Evolutionary conservation across 2,888 invertebrate species (phyloP), one percentile per base, ranked within the genome.

Genomic region (Melanostoma scalare): DNA sequence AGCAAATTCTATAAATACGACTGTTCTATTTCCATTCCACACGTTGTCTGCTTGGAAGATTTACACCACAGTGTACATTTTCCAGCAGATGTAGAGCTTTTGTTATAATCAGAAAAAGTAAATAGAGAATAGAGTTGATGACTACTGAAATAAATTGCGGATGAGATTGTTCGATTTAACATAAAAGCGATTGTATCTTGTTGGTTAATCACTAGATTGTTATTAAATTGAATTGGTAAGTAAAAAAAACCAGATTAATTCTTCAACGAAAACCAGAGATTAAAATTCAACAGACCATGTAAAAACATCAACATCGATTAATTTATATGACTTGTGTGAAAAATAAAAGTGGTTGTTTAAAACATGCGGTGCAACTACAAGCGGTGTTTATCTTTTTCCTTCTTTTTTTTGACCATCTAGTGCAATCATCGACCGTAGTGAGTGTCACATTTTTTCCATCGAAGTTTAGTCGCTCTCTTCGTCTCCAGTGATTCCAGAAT

Each of bases 401-500:
- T 33, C 36, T 52, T 50, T 72, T 60, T 61, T 38, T 63, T 42
- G 2, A 4, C 10, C 5, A 2, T 6, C 36, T 61, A 67, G 53
- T 55, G 60, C 81, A 55, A 76, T 38, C 42, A 71, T 76, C 33
- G 76, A 76, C 69, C 58, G 60, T 46, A 60, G 67, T 75, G 76
- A 71, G 52, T 81, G 77, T 81, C 67, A 81, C 20, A 40, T 81
- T 79, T 81, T 74, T 72, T 77, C 67, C 46, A 10, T 38, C 20
- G n/a, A 55, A 61, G 42, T 74, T 56, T 38, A 8, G 58, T 40
- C 8, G 56, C 42, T 44, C 44, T 44, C 46, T 36, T 20, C 2
- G 20, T 9, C 3, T 63, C 61, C 48, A 48, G 30, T 63, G 9
- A 20, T 72, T 20, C 20, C 20, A 20, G 20, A 20, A 65, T 78